Base-by-base conservation (phyloP, 2,797 vertebrate species). In the Neopelma chrysocephalum region DNA sequence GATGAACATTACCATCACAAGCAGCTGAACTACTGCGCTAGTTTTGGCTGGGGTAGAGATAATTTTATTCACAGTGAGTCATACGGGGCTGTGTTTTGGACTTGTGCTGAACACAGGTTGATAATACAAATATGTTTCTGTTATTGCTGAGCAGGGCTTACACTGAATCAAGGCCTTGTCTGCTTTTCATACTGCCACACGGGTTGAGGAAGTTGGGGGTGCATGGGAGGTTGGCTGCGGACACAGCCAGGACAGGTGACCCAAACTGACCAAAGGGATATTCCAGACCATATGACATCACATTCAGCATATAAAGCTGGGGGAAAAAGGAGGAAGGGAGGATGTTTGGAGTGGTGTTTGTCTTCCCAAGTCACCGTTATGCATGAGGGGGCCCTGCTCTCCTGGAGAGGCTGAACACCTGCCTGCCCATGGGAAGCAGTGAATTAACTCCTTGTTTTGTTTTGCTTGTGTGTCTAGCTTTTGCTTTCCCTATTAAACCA, bases 131-230 rank as follows among this genome's bases (percentile, higher is more conserved):
- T 12, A n/a, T 25, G 13, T 8, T 50, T 62, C 43, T 25, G 13
- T 29, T 62, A 3, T 9, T 56, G 32, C 27, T 82, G 11, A n/a
- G 12, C 19, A 21, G 34, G 5, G 31, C 17, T 69, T 11, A 13
- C 18, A 40, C 8, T 48, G 12, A 62, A 9, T 3, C 26, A 76
- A 32, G 5, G 13, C 6, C 31, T 43, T 42, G 43, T 4, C 27
- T 70, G 18, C 15, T n/a, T 40, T 69, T 32, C 19, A 15, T 16
- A 9, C 3, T 56, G 6, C 54, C 12, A 36, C 0, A 0, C 22
- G 6, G 34, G 9, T 1, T 1, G 4, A 69, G 62, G 12, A 2
- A 34, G 29, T 1, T 42, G 10, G 7, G 29, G 14, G 5, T 22
- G 14, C 17, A 11, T 4, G 3, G 5, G 23, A 53, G 7, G 4